phyloP scores from a whole-genome alignment of 1,140 invertebrate genomes.

The silkworm (Bombyx mori) region DNA sequence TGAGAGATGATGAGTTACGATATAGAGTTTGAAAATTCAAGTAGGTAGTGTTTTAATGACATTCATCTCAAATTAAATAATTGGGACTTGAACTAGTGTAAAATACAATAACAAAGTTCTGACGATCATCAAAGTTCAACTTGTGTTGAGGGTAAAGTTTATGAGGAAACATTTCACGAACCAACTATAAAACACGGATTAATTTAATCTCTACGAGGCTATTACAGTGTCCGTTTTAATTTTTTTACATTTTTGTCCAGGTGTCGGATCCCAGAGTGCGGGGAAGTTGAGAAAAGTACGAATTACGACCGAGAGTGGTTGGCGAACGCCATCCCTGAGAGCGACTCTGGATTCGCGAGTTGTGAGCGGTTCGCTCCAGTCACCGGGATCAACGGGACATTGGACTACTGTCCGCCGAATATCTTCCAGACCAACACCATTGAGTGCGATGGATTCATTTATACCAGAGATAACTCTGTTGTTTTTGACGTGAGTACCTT shows the following conservation, averaged over 20 bases:
- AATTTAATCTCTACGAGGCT: too few relatives aligned
- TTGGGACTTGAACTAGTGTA: too few relatives aligned
- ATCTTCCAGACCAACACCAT: constrained; percentile 27
- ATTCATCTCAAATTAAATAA: too few relatives aligned
- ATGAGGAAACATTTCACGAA: too few relatives aligned
- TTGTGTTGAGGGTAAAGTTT: too few relatives aligned
- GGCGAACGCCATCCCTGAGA: constrained; percentile 21
- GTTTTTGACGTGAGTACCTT: constrained; percentile 45
- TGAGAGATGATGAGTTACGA: too few relatives aligned
- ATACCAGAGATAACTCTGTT: constrained; percentile 42
- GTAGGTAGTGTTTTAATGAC: too few relatives aligned
- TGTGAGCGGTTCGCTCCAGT: constrained; percentile 32
- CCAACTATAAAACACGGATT: too few relatives aligned
- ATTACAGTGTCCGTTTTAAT: background rate
- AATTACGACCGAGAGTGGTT: constrained; percentile 39
- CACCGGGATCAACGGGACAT: constrained; percentile 16
- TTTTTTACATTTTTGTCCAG: background rate
- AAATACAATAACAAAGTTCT: too few relatives aligned
- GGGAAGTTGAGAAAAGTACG: constrained; percentile 11
- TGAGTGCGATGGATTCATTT: constrained; percentile 42
- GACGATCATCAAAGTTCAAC: too few relatives aligned
- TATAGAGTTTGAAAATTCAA: too few relatives aligned
- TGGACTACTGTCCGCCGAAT: constrained; percentile 29
- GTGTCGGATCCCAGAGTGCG: too few relatives aligned
- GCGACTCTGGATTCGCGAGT: constrained; percentile 18